Evolutionary conservation across 1,140 invertebrate genomes (phyloP).

Genomic region (Belonocnema kinseyi): DNA sequence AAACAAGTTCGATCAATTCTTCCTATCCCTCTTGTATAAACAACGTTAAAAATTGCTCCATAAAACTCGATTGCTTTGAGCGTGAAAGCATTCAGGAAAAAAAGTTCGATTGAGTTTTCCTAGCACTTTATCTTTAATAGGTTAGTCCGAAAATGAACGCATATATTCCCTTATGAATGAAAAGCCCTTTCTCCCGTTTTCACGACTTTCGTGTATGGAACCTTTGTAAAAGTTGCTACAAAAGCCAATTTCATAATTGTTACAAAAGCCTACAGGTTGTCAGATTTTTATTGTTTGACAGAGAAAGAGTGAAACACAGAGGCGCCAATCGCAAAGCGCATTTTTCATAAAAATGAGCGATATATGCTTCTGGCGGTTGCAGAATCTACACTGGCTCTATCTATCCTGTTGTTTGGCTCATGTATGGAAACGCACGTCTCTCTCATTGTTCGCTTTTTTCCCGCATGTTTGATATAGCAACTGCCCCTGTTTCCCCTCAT

Average conservation of each 20-base stretch:
- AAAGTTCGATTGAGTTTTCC: slow-evolving; percentile 27
- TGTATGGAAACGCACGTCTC: background rate
- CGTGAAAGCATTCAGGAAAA: slow-evolving; percentile 22
- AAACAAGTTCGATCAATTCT: background rate
- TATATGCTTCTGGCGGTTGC: background rate
- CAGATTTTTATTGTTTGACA: background rate
- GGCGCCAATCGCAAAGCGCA: background rate
- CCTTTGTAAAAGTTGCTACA: slow-evolving; percentile 10
- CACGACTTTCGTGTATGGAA: background rate
- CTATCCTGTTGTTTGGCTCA: slow-evolving; percentile 1
- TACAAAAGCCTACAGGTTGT: background rate
- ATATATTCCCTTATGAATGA: background rate
- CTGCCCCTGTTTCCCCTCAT: slow-evolving; percentile 7
- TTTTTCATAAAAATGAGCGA: background rate
- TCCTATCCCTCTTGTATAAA: background rate
- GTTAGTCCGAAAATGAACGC: slow-evolving; percentile 19
- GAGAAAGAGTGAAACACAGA: background rate
- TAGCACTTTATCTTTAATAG: slow-evolving; percentile 27
- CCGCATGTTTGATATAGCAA: slow-evolving; percentile 41
- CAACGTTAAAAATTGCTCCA: slow-evolving; percentile 5
- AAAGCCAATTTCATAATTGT: slow-evolving; percentile 9
- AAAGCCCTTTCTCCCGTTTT: background rate
- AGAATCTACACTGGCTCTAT: slow-evolving; percentile 7
- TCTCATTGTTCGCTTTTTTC: slow-evolving; percentile 46
- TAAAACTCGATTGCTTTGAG: slow-evolving; percentile 17